Conservation (phyloP, 1,140 invertebrate genomes). For the Pogonus chalceus region DNA sequence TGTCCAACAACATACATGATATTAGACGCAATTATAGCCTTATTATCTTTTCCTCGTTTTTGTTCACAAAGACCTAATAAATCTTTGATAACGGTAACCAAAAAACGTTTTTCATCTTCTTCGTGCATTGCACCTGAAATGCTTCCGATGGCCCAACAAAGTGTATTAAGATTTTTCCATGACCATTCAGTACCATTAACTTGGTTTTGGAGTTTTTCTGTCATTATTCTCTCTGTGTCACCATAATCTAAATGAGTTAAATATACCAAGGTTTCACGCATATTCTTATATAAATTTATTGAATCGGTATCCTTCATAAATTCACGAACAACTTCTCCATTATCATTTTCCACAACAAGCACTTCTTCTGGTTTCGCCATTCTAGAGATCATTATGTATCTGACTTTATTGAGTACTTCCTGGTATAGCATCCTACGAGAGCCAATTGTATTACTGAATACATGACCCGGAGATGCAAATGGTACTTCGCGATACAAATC, state of each 20-base stretch:
- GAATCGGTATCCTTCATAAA: constrained; percentile 99
- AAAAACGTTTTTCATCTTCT: constrained; percentile 98
- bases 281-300: constrained; percentile 99
- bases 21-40: constrained; percentile 99
- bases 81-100: constrained; percentile 99
- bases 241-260: constrained; percentile 96
- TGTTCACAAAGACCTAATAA: constrained; percentile 96
- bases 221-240: constrained; percentile 99
- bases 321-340: constrained; percentile 97
- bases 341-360: constrained; percentile 99
- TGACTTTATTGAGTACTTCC: constrained; percentile 76
- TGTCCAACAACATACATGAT: constrained; percentile 99
- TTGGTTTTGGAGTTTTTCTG: constrained; percentile 96
- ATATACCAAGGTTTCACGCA: constrained; percentile 98
- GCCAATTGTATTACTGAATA: constrained; percentile 24
- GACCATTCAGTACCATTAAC: constrained; percentile 99
- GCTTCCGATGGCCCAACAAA: constrained; percentile 99
- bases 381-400: constrained; percentile 98
- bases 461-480: constrained; percentile 27
- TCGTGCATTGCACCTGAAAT: constrained; percentile 99
- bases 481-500: constrained; percentile 81
- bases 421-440: constrained; percentile 61
- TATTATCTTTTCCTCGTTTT: constrained; percentile 99
- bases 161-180: constrained; percentile 98
- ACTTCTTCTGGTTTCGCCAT: constrained; percentile 99